These are phyloP conservation scores for Tineola bisselliella DNA, from an alignment of 2,888 invertebrate species.

Conservation along the genomic window DNA sequence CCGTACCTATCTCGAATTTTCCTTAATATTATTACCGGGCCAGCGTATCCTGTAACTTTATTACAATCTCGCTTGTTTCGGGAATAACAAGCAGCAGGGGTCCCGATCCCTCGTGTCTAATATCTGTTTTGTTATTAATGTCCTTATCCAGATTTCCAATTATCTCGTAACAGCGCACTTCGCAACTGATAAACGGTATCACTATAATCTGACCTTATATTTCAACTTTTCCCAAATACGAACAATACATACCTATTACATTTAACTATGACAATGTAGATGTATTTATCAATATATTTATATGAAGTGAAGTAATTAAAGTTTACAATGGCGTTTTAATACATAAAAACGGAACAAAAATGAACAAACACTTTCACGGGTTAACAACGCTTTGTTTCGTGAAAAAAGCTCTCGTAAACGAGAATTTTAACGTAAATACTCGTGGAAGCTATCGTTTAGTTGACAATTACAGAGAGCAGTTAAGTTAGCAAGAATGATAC, in stretches of 20 bases:
- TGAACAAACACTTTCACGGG: neutral
- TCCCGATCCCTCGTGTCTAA: constrained; percentile 36
- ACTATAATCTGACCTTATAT: neutral
- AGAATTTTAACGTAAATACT: neutral
- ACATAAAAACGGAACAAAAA: neutral
- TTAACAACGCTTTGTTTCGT: neutral
- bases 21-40: constrained; percentile 42
- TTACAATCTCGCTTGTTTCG: constrained; percentile 49
- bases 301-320: neutral
- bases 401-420: neutral
- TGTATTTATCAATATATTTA: too few relatives aligned
- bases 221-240: neutral
- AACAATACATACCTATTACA: neutral
- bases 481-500: too few relatives aligned
- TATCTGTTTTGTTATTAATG: constrained; percentile 61
- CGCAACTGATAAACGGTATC: constrained; percentile 16
- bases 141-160: constrained; percentile 52
- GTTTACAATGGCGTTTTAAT: neutral
- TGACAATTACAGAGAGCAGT: neutral
- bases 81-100: constrained; percentile 42
- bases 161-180: constrained; percentile 31
- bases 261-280: neutral
- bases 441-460: neutral
- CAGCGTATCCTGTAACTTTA: constrained; percentile 43
- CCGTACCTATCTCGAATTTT: constrained; percentile 28